Conservation (phyloP, 2,888 invertebrate species). For the Smittia sp. region DNA sequence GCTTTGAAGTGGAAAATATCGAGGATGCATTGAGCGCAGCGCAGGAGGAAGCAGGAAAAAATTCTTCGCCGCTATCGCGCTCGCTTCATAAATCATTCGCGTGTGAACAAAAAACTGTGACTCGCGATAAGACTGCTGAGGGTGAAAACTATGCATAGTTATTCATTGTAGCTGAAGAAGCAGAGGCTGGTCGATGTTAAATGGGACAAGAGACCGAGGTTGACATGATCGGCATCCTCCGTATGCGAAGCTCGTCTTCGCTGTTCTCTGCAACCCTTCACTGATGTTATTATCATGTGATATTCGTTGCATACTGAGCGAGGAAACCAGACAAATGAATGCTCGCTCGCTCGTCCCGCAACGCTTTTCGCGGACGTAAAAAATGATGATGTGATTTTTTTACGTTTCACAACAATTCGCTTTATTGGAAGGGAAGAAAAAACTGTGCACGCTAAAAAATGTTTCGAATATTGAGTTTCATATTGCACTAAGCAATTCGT, state of each 20-base stretch:
- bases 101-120: neutral
- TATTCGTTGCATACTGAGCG: neutral
- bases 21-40: neutral
- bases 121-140: neutral
- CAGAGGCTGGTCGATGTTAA: neutral
- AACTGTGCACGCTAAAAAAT: neutral
- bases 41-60: conserved; percentile 1
- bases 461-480: conserved; percentile 8
- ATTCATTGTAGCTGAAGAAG: neutral
- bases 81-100: neutral
- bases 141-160: neutral
- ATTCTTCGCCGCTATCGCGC: neutral
- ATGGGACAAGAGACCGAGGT: neutral
- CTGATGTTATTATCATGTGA: neutral
- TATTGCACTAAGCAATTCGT: neutral
- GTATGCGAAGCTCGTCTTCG: neutral
- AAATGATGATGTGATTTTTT: neutral
- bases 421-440: neutral
- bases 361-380: neutral
- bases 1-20: neutral
- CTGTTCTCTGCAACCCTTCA: neutral
- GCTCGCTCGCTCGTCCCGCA: neutral
- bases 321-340: neutral
- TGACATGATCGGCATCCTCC: no score
- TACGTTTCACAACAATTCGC: neutral